These are phyloP conservation scores for Osmerus mordax DNA, from an alignment of 2,113 vertebrate species.

Conservation along the genomic window DNA sequence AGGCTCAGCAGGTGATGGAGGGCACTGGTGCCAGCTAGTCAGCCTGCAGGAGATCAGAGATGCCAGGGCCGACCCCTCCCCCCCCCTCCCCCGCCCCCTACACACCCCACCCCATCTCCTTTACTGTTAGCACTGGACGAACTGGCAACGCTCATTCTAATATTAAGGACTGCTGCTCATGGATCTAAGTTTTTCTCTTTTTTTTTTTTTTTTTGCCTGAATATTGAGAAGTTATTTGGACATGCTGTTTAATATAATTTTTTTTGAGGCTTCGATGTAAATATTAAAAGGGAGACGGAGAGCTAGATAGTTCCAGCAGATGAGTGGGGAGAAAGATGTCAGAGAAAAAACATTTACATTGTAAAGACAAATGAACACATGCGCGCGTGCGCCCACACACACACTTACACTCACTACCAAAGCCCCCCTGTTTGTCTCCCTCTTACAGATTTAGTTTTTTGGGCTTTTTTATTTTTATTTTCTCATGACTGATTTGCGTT, in stretches of 20 bases:
- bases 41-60: conserved; percentile 53
- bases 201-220: conserved; percentile 40
- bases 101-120: conserved; percentile 49
- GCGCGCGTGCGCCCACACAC: conserved; percentile 19
- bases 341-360: conserved; percentile 57
- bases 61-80: conserved; percentile 37
- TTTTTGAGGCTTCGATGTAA: conserved; percentile 93
- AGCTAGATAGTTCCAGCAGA: conserved; percentile 79
- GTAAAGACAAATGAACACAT: conserved; percentile 43
- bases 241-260: conserved; percentile 95
- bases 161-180: conserved; percentile 64
- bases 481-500: conserved; percentile 49
- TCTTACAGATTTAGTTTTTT: conserved; percentile 52
- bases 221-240: conserved; percentile 66
- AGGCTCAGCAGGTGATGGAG: conserved; percentile 99
- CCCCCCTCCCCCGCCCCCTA: conserved; percentile 36
- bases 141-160: conserved; percentile 58
- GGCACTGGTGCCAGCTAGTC: conserved; percentile 95
- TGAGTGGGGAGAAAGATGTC: conserved; percentile 70
- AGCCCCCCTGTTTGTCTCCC: conserved; percentile 62
- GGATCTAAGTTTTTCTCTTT: conserved; percentile 49
- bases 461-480: conserved; percentile 31
- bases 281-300: conserved; percentile 82
- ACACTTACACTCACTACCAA: conserved; percentile 64
- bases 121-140: conserved; percentile 76